These are phyloP conservation scores for Oplegnathus fasciatus DNA, from an alignment of 2,113 vertebrate genomes.

Conservation along the genomic window DNA sequence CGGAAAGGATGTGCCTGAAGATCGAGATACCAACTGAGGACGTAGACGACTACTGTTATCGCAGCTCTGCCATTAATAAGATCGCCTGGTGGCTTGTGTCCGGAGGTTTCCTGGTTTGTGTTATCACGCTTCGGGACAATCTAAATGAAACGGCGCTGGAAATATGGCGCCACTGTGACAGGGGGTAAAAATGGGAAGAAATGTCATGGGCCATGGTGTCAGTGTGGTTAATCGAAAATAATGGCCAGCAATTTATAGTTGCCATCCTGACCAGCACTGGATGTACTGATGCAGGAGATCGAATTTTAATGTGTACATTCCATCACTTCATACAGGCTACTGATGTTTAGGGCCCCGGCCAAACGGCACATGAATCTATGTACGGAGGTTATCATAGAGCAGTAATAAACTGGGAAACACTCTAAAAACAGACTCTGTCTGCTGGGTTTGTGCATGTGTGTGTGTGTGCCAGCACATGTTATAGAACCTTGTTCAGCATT, in stretches of 20 bases:
- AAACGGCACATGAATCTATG: constrained; percentile 70
- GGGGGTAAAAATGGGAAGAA: constrained; percentile 70
- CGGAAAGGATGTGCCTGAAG: constrained; percentile 69
- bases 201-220: constrained; percentile 71
- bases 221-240: constrained; percentile 83
- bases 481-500: constrained; percentile 29
- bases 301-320: constrained; percentile 81
- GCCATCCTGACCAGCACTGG: constrained; percentile 66
- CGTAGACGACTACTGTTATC: constrained; percentile 69
- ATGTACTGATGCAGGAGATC: constrained; percentile 82
- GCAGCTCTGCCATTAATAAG: constrained; percentile 69
- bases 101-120: constrained; percentile 54
- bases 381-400: constrained; percentile 70
- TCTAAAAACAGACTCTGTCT: constrained; percentile 32
- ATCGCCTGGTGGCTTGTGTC: constrained; percentile 66
- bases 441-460: constrained; percentile 21
- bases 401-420: constrained; percentile 55
- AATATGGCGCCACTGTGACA: constrained; percentile 65
- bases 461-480: constrained; percentile 8
- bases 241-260: constrained; percentile 81
- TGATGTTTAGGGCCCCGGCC: constrained; percentile 71
- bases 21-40: constrained; percentile 72
- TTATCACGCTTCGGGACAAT: constrained; percentile 76
- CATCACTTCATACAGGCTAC: constrained; percentile 73
- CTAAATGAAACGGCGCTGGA: constrained; percentile 67